Base-by-base conservation (phyloP, 1,140 invertebrate genomes). In the Conus betulinus region DNA sequence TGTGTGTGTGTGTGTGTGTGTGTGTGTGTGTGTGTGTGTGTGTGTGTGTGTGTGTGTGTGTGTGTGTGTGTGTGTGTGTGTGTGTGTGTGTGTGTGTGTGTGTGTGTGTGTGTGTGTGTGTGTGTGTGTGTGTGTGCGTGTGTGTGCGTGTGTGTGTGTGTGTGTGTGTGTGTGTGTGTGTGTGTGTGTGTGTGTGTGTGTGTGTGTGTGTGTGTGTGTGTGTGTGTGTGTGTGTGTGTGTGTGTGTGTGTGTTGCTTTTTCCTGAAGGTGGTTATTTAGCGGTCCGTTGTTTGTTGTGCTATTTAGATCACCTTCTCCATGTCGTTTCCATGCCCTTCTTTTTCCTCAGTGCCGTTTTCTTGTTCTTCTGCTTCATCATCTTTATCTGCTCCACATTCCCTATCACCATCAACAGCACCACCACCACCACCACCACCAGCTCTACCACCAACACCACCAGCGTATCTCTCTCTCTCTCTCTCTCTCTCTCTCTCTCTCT, bases 1-100 rank as follows among this genome's bases (percentile, higher is more conserved):
- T 71, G 67, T 71, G 67, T 71, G 67, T 71, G 67, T 71, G 67
- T 71, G 67, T 23, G 67, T 71, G 67, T 71, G 67, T 71, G 67
- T 71, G 67, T 20, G 13, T 71, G 67, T 71, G 67, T 17, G 67
- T 20, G 67, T 17, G 67, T 23, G 67, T 17, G 17, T 23, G 67
- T 23, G 67, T 23, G 67, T 71, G 67, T 71, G 67, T 71, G 67
- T 71, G 67, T 71, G 67, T 23, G 67, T 71, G 67, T 17, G 67
- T 71, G 67, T 23, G 67, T 71, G 67, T 71, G 67, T 71, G 67
- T 71, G 67, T 71, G 67, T 71, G 67, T 20, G 67, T 71, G 67
- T 71, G 67, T 20, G 67, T 20, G 67, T 20, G 67, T 71, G 67
- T 17, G 17, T 71, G 67, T 71, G 67, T 71, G 67, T 71, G 67